Percentiles rank a stretch among this genome's conserved stretches.
These are phyloP conservation scores for Pipistrellus kuhlii DNA, from an alignment of 2,797 vertebrate genomes.

Conservation along the genomic window DNA sequence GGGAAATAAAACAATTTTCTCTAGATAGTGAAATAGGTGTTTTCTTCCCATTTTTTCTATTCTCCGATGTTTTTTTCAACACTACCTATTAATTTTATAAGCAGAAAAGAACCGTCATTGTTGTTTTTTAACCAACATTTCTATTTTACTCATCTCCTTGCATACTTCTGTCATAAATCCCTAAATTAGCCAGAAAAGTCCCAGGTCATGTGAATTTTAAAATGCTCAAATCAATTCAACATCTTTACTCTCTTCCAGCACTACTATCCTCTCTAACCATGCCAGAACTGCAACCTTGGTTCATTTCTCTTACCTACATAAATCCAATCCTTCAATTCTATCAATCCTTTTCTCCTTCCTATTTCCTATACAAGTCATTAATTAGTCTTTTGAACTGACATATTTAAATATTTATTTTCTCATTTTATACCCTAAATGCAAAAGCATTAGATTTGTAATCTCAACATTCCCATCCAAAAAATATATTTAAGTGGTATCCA, in stretches of 20 bases:
- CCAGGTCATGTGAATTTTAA: conserved; percentile 19
- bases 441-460: conserved; percentile 45
- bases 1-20: conserved; percentile 63
- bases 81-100: conserved; percentile 47
- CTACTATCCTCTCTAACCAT: not conserved
- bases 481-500: conserved; percentile 36
- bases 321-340: conserved; percentile 11
- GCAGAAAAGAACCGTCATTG: not conserved
- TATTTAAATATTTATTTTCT: conserved; percentile 44
- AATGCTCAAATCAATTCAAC: conserved; percentile 51
- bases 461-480: conserved; percentile 33
- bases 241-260: not conserved
- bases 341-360: conserved; percentile 2
- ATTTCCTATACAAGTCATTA: not conserved
- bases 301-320: conserved; percentile 14
- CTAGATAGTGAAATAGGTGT: not conserved
- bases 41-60: not conserved
- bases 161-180: conserved; percentile 4
- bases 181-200: conserved; percentile 14
- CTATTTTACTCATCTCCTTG: conserved; percentile 57
- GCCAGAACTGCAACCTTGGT: not conserved
- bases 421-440: conserved; percentile 37
- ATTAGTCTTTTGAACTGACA: conserved; percentile 4
- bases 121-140: not conserved
- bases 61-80: conserved; percentile 45